Percentiles rank a stretch among this genome's conserved stretches.
phyloP scores from a whole-genome alignment of 2,797 vertebrate genomes.

The Spinus olivaceus region DNA sequence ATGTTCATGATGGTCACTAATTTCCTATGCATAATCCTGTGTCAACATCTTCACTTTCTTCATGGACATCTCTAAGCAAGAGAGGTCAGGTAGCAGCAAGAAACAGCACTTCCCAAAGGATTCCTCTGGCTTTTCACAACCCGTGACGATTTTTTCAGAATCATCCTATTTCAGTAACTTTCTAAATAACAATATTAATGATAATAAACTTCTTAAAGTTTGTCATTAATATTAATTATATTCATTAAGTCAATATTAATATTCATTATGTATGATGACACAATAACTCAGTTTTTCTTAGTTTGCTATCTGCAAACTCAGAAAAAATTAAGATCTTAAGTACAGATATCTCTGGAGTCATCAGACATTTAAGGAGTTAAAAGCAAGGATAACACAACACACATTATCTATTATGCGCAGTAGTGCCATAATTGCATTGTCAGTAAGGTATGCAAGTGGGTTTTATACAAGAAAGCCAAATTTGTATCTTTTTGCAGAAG shows the following conservation, averaged over 20 bases:
- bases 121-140: not conserved
- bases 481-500: not conserved
- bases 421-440: not conserved
- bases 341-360: not conserved
- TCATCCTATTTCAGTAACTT: not conserved
- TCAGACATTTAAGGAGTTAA: not conserved
- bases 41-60: not conserved
- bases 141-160: not conserved
- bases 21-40: not conserved
- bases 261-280: not conserved
- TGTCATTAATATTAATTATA: too few relatives aligned
- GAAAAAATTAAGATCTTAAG: not conserved
- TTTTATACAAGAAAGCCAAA: not conserved
- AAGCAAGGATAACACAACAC: not conserved
- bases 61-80: not conserved
- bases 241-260: not conserved
- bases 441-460: not conserved
- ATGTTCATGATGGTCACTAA: fast-evolving
- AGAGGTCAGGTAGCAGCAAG: not conserved
- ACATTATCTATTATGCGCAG: not conserved
- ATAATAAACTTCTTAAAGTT: not conserved
- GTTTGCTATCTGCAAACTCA: not conserved
- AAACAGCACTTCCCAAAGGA: not conserved
- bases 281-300: not conserved
- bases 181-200: not conserved